phyloP scores from a whole-genome alignment of 2,113 vertebrate genomes.

The Tachysurus fulvidraco region DNA sequence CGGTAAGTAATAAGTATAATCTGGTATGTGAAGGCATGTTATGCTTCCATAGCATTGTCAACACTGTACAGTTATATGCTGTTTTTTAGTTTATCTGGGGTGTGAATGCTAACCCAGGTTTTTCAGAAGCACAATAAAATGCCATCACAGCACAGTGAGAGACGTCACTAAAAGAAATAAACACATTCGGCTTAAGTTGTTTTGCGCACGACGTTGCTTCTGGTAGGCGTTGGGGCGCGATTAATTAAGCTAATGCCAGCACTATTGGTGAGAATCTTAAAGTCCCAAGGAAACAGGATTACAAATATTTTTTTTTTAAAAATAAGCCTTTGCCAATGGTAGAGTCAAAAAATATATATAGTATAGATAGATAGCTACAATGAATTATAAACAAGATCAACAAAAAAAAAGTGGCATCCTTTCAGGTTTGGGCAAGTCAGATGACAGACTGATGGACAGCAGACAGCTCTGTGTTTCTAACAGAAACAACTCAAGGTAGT shows the following conservation, averaged over 20 bases:
- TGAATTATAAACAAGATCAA: too few species aligned
- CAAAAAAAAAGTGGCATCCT: too few species aligned
- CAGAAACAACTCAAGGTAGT: neutral
- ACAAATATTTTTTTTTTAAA: neutral
- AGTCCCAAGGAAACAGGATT: neutral
- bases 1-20: neutral
- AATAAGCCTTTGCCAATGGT: neutral
- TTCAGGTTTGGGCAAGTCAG: too few species aligned
- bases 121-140: neutral
- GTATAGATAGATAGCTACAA: too few species aligned
- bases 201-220: neutral
- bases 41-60: neutral
- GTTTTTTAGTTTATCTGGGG: neutral
- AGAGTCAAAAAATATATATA: too few species aligned
- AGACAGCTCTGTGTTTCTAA: neutral
- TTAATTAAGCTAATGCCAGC: constrained; percentile 74
- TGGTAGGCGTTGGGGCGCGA: constrained; percentile 58
- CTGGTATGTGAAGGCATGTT: neutral
- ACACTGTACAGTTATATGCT: neutral
- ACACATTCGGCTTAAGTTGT: neutral
- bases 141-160: neutral
- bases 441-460: neutral
- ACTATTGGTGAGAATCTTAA: constrained; percentile 63
- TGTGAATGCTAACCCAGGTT: neutral
- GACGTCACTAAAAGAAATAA: neutral